Evolutionary conservation across 2,113 vertebrate species (phyloP).

Genomic region (Alethe castanea): DNA sequence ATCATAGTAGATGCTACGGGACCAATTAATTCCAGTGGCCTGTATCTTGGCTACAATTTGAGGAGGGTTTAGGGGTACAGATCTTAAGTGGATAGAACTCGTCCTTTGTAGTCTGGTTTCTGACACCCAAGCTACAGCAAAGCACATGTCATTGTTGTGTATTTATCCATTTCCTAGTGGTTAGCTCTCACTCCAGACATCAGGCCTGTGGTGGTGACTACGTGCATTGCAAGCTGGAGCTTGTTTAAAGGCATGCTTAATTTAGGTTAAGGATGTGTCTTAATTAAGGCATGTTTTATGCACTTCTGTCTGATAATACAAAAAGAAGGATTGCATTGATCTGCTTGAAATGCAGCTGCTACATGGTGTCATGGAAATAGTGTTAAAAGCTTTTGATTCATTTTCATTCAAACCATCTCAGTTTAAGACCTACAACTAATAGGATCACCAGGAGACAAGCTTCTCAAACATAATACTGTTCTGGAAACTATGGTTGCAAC

Average conservation of each 20-base stretch:
- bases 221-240: background rate
- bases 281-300: background rate
- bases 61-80: background rate
- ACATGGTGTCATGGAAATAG: background rate
- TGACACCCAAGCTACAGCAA: background rate
- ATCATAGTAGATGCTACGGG: background rate
- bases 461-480: background rate
- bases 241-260: background rate
- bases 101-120: background rate
- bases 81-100: background rate
- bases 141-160: rapidly evolving
- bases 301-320: background rate
- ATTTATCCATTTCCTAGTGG: background rate
- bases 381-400: background rate
- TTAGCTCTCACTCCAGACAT: background rate
- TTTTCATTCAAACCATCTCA: background rate
- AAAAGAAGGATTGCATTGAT: background rate
- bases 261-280: background rate
- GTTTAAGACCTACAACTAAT: background rate
- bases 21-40: background rate
- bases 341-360: background rate
- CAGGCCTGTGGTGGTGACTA: background rate
- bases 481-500: background rate
- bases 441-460: rapidly evolving
- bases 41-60: rapidly evolving